Evolutionary conservation across 2,888 invertebrate species (phyloP).

Genomic region (Phortica okadai): DNA sequence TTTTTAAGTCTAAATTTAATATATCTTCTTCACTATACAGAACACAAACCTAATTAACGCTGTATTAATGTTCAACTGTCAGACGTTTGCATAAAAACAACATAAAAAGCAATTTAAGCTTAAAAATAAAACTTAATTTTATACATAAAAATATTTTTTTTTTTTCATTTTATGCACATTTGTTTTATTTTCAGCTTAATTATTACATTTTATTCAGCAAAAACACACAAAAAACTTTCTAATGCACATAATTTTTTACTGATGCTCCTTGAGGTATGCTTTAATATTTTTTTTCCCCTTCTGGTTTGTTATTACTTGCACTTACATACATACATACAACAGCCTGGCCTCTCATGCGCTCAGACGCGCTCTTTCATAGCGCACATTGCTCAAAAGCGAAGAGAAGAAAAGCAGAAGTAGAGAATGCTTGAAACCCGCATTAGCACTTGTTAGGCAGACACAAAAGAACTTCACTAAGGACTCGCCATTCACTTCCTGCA

Average conservation of each 20-base stretch:
- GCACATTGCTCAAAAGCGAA: not conserved
- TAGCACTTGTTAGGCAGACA: conserved; percentile 29
- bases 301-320: too few relatives aligned
- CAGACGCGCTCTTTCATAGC: not conserved
- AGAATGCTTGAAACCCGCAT: conserved; percentile 5
- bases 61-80: too few relatives aligned
- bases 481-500: conserved; percentile 25
- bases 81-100: too few relatives aligned
- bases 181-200: not conserved
- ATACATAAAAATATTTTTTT: not conserved
- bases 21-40: too few relatives aligned
- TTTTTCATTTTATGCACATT: not conserved
- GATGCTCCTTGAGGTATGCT: not conserved
- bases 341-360: not conserved
- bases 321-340: not conserved
- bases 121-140: too few relatives aligned
- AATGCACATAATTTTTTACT: not conserved
- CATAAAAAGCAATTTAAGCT: too few relatives aligned
- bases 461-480: conserved; percentile 25
- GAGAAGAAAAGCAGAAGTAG: not conserved
- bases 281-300: not conserved
- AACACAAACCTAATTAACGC: too few relatives aligned
- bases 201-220: not conserved
- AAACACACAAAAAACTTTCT: not conserved
- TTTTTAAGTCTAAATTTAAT: too few relatives aligned